These are phyloP conservation scores for Caenorhabditis sp. DNA, from an alignment of 2,888 invertebrate species.

Conservation along the genomic window DNA sequence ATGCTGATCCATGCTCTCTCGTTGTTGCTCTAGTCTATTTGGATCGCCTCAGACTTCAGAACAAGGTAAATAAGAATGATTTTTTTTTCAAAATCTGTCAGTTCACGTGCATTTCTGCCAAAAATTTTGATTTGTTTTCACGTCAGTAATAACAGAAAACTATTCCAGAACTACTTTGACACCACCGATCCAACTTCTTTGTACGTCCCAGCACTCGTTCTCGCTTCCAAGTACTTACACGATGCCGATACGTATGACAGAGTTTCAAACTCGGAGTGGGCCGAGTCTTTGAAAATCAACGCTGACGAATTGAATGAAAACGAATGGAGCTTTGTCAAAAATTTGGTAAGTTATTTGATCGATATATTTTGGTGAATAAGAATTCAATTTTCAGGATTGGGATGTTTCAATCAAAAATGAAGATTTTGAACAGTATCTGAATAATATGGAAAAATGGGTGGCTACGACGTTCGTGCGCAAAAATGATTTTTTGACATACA, in stretches of 20 bases:
- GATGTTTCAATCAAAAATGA: constrained; percentile 51
- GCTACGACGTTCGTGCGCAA: constrained; percentile 47
- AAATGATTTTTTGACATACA: constrained; percentile 59
- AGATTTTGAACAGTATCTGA: constrained; percentile 54
- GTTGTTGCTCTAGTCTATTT: constrained; percentile 91
- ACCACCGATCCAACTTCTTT: constrained; percentile 85
- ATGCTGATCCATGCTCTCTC: constrained; percentile 89
- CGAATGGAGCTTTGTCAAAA: constrained; percentile 74
- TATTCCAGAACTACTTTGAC: constrained; percentile 81
- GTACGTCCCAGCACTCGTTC: constrained; percentile 93
- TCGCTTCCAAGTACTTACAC: constrained; percentile 93
- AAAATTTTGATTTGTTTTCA: too few relatives aligned
- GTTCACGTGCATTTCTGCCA: too few relatives aligned
- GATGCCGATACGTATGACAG: constrained; percentile 87
- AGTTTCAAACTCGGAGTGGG: constrained; percentile 85
- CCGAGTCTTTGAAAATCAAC: constrained; percentile 82
- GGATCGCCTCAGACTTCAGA: constrained; percentile 81
- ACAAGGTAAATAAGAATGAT: constrained; percentile 43
- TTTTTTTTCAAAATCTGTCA: too few relatives aligned
- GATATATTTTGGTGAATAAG: not conserved
- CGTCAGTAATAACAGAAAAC: too few relatives aligned
- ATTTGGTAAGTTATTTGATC: constrained; percentile 76
- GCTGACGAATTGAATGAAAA: constrained; percentile 81
- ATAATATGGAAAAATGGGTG: constrained; percentile 55
- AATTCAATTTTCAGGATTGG: constrained; percentile 57